phyloP scores from a whole-genome alignment of 2,797 vertebrate species.

The Macrochelys suwanniensis region DNA sequence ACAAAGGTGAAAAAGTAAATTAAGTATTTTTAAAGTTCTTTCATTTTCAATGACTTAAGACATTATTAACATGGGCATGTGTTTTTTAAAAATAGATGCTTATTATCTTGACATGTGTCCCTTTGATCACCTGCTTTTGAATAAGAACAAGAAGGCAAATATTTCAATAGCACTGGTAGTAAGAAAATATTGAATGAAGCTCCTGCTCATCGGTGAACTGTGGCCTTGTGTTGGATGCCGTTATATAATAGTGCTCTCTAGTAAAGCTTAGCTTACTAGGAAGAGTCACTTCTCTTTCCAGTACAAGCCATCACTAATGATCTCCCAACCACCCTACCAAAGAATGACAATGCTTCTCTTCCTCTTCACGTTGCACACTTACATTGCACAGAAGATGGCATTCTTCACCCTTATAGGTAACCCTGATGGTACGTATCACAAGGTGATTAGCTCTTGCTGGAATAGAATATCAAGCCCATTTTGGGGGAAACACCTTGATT shows the following conservation, averaged over 20 bases:
- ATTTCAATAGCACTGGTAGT: rapidly evolving
- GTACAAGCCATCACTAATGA: not conserved
- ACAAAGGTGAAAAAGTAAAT: not conserved
- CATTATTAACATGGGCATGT: not conserved
- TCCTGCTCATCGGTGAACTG: not conserved
- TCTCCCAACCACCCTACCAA: rapidly evolving
- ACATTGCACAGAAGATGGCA: not conserved
- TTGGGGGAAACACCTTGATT: not conserved
- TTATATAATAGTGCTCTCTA: not conserved
- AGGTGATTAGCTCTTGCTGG: not conserved
- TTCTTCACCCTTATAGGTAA: rapidly evolving
- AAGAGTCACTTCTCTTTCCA: not conserved
- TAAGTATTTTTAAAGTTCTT: not conserved
- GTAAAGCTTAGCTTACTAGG: not conserved
- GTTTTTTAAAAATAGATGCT: not conserved
- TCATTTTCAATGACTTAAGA: not conserved
- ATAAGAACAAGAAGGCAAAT: not conserved
- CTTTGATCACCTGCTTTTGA: not conserved
- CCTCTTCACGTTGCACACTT: not conserved
- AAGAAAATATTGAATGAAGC: not conserved
- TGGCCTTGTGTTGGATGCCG: not conserved
- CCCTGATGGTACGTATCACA: not conserved
- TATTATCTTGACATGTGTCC: not conserved
- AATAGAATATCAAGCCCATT: not conserved
- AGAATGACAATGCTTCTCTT: not conserved